Evolutionary conservation across 2,888 invertebrate species (phyloP).

Genomic region (Eucera pruinosa): DNA sequence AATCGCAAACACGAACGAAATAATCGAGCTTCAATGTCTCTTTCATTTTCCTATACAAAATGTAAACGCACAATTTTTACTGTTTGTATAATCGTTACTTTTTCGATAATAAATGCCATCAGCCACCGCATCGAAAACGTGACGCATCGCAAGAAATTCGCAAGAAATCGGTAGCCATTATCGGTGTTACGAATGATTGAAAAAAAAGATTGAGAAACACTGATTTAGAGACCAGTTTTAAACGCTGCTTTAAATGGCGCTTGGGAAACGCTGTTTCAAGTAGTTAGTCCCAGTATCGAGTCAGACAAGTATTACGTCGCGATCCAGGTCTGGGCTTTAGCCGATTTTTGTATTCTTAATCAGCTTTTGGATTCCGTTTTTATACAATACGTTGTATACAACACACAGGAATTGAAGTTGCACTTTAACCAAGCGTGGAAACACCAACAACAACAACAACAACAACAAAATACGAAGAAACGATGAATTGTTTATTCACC

Average conservation of each 20-base stretch:
- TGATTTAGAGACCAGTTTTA: too few species aligned
- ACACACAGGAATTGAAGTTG: conserved; percentile 39
- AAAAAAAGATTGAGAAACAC: too few species aligned
- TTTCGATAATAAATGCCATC: background rate
- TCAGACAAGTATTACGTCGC: background rate
- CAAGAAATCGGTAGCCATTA: background rate
- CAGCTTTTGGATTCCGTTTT: conserved; percentile 49
- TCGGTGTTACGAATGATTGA: too few species aligned
- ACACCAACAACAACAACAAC: conserved; percentile 16
- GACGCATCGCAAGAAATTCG: background rate
- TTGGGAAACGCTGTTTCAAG: conserved; percentile 49
- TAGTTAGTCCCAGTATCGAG: conserved; percentile 9
- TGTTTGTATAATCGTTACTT: conserved; percentile 19
- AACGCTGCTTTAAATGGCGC: background rate
- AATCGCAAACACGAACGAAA: background rate
- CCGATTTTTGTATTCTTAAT: conserved; percentile 27
- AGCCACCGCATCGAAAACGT: background rate
- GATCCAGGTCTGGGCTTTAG: conserved; percentile 18
- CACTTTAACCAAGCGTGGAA: conserved; percentile 26
- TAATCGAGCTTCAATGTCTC: background rate
- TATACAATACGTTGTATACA: conserved; percentile 17
- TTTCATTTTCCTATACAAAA: conserved; percentile 12
- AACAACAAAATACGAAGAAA: background rate
- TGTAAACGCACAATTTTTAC: conserved; percentile 37
- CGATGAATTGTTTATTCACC: conserved; percentile 47